Evolutionary conservation across 2,797 vertebrate genomes (phyloP).

Genomic region (Neostethus bicornis): DNA sequence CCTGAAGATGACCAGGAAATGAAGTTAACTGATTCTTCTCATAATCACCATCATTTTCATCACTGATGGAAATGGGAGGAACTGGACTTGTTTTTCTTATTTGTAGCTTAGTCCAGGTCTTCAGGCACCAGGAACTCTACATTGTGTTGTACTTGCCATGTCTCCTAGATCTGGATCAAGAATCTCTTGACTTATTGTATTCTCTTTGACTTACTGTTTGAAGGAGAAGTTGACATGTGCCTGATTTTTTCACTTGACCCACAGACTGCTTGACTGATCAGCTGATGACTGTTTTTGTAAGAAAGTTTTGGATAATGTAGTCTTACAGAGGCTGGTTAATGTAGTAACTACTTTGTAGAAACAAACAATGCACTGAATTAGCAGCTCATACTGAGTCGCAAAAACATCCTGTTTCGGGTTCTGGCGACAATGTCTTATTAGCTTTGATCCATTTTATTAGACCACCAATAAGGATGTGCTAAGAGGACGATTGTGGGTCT

Average conservation of each 20-base stretch:
- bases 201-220: neutral
- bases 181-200: neutral
- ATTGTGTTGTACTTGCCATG: neutral
- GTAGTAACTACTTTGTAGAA: no score
- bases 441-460: no score
- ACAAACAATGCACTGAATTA: no score
- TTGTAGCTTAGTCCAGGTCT: neutral
- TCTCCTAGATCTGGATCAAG: neutral
- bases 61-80: conserved; percentile 22
- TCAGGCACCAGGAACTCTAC: no score
- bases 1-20: neutral
- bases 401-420: no score
- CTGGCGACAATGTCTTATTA: no score
- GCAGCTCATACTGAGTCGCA: no score
- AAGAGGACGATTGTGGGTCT: no score
- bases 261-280: conserved; percentile 1
- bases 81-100: neutral
- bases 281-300: no score
- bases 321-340: no score
- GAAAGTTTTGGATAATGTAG: no score
- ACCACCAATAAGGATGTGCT: no score
- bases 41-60: conserved; percentile 1
- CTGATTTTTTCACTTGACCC: neutral
- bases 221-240: neutral
- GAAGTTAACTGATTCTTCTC: neutral